Percentiles rank a stretch among this genome's conserved stretches.
phyloP scores from a whole-genome alignment of 2,888 invertebrate species.

The Geotrupes spiniger region DNA sequence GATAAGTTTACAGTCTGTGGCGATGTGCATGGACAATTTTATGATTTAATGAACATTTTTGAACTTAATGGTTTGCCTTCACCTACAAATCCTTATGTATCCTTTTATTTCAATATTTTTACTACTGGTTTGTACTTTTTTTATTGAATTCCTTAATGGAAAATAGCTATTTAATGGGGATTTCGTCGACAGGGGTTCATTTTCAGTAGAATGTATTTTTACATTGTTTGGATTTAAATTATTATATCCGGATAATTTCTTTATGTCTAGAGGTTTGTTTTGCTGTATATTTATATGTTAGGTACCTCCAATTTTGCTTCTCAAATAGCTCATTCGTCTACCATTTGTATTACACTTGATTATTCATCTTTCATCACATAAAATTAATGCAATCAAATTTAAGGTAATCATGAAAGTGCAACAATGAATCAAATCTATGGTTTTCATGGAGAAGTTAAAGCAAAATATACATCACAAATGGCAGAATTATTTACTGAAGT shows the following conservation, averaged over 20 bases:
- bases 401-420: constrained; percentile 97
- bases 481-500: constrained; percentile 97
- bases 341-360: too few species aligned
- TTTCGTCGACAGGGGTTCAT: constrained; percentile 98
- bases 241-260: constrained; percentile 94
- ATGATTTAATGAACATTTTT: constrained; percentile 97
- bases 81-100: constrained; percentile 89
- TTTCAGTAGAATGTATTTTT: constrained; percentile 99
- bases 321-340: too few species aligned
- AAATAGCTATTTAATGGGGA: constrained; percentile 92
- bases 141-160: not conserved
- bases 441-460: constrained; percentile 96
- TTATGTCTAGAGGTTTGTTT: constrained; percentile 86
- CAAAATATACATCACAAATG: constrained; percentile 94
- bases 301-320: not conserved
- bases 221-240: constrained; percentile 95
- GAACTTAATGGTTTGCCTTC: constrained; percentile 95
- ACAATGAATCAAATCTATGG: constrained; percentile 99
- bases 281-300: not conserved
- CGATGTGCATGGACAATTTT: constrained; percentile 98
- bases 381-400: too few species aligned
- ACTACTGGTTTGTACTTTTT: not conserved
- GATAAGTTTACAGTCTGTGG: constrained; percentile 97
- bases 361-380: too few species aligned
- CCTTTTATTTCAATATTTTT: constrained; percentile 37